A percentile compares a stretch with the other conserved stretches of the same genome.
Conservation (phyloP, 2,113 vertebrate genomes). For the Psammodynastes pulverulentus region DNA sequence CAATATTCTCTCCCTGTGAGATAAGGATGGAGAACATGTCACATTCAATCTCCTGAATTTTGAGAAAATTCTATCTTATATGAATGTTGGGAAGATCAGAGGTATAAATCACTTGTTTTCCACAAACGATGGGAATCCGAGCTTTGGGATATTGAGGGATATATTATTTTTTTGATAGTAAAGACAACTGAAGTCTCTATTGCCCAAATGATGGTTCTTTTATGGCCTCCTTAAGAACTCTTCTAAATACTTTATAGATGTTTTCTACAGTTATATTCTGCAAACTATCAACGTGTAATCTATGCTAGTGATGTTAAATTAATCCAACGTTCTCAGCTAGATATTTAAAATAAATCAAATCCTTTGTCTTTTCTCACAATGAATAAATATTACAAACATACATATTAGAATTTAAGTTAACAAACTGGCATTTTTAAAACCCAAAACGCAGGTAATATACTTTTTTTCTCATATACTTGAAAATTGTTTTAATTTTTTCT, state of each 20-base stretch:
- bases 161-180: neutral
- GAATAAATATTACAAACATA: neutral
- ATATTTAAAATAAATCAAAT: neutral
- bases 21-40: neutral
- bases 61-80: neutral
- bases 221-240: neutral
- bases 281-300: neutral
- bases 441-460: neutral
- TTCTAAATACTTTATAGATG: neutral
- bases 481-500: neutral
- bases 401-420: neutral
- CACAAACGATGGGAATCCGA: neutral
- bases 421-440: neutral
- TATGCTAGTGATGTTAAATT: neutral
- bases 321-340: neutral
- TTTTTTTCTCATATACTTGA: neutral
- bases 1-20: neutral
- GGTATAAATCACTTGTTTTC: neutral
- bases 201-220: neutral
- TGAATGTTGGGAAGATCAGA: neutral
- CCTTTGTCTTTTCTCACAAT: neutral
- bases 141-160: neutral
- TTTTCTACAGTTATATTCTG: neutral
- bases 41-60: neutral
- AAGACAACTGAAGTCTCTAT: neutral